Base-by-base conservation (phyloP, 2,888 invertebrate species). In the Girardia tigrina region DNA sequence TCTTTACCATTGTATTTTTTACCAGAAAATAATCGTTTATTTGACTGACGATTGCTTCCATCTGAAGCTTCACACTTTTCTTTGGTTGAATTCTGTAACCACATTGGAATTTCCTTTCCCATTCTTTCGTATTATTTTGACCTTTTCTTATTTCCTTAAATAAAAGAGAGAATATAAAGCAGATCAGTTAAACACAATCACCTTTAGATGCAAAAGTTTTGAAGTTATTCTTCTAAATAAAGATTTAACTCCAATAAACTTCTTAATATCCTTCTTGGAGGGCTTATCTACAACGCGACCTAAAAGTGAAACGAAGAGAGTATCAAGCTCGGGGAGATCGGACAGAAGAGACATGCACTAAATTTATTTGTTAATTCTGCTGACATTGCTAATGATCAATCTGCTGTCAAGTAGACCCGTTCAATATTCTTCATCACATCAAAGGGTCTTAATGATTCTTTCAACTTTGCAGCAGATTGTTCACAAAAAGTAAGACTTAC, bases 281-380 rank as follows among this genome's bases (percentile, higher is more conserved):
- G 82, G 79, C 28, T 80, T 79, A 0, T 79, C 78, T 27, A 82
- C 75, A 0, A 78, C 77, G 73, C 80, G 78, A 1, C 83, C 83
- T 23, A 82, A 69, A 27, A 83, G 36, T 36, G 78, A 79, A 28
- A 82, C 20, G n/a, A 8, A 56, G n/a, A 56, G 23, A 2, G 23
- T 8, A 16, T 56, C 56, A 16, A 12, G 23, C n/a, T 56, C n/a
- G 4, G n/a, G n/a, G 6, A 20, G 20, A 56, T 56, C 56, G 4
- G 56, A 56, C 23, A n/a, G 8, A n/a, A 56, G n/a, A 56, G 56
- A 4, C 8, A 56, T n/a, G 4, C 23, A 4, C 56, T 56, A 56
- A 20, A 72, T 23, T 72, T 29, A 26, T 4, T 29, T 70, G 70
- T 28, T 14, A 42, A 14, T 14, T 20, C 12, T 42, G 42, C 42